A percentile compares a stretch with the other conserved stretches of the same genome.
These are phyloP conservation scores for Enteromius paludinosus DNA, from an alignment of 2,797 vertebrate genomes.

Conservation along the genomic window DNA sequence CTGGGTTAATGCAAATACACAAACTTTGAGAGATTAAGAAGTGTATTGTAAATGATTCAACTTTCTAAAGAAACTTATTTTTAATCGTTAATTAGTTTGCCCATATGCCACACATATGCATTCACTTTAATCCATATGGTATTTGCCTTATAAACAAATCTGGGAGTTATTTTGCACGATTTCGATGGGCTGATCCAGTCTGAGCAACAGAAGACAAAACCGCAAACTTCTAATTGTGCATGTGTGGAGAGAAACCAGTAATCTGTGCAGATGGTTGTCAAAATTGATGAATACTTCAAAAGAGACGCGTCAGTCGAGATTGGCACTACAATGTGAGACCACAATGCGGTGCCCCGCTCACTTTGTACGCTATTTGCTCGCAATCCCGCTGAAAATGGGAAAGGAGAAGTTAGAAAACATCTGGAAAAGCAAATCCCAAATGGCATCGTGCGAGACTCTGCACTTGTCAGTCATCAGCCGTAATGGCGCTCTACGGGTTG, in stretches of 20 bases:
- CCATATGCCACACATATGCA: constrained; percentile 56
- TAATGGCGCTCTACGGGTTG: constrained; percentile 43
- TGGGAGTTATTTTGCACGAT: constrained; percentile 34
- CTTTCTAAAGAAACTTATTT: constrained; percentile 48
- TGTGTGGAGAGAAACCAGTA: constrained; percentile 41
- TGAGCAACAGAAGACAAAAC: constrained; percentile 37
- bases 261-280: constrained; percentile 63
- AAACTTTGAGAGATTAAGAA: constrained; percentile 33
- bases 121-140: constrained; percentile 57
- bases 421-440: constrained; percentile 54
- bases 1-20: constrained; percentile 1
- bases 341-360: constrained; percentile 38
- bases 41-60: constrained; percentile 39
- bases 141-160: constrained; percentile 44
- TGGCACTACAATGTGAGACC: constrained; percentile 33
- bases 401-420: constrained; percentile 52
- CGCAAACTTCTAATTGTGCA: constrained; percentile 55
- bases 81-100: constrained; percentile 53
- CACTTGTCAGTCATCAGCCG: constrained; percentile 61
- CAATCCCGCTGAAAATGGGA: constrained; percentile 33
- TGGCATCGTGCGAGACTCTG: constrained; percentile 46
- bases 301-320: constrained; percentile 22
- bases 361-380: constrained; percentile 39
- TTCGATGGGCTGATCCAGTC: constrained; percentile 44
- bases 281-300: constrained; percentile 48